Conservation (phyloP, 2,888 invertebrate genomes). For the Pterostichus madidus region DNA sequence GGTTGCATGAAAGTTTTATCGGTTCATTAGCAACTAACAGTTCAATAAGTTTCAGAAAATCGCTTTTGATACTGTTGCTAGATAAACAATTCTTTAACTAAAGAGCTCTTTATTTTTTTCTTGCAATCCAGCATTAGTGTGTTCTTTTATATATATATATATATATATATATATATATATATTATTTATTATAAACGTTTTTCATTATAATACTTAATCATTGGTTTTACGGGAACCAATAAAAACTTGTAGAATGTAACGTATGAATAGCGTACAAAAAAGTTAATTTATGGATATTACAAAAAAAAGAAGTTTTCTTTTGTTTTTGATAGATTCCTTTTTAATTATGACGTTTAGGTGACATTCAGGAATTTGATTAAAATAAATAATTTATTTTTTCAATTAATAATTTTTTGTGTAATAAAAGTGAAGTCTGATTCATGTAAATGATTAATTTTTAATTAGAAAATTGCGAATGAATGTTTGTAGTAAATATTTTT, state of each 20-base stretch:
- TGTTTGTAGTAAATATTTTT: too few relatives aligned
- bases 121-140: too few relatives aligned
- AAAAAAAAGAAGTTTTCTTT: conserved; percentile 17
- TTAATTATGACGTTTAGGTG: conserved; percentile 38
- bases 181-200: not conserved
- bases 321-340: conserved; percentile 16
- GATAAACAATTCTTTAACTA: too few relatives aligned
- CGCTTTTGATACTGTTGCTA: too few relatives aligned
- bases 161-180: too few relatives aligned
- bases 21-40: too few relatives aligned
- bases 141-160: too few relatives aligned
- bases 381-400: conserved; percentile 23
- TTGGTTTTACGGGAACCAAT: not conserved
- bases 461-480: not conserved
- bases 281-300: not conserved
- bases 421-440: not conserved
- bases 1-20: too few relatives aligned
- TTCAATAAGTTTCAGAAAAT: too few relatives aligned
- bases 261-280: not conserved
- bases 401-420: not conserved
- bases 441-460: not conserved
- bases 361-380: conserved; percentile 21
- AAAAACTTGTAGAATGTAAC: conserved; percentile 36
- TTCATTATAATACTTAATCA: not conserved
- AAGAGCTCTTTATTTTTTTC: too few relatives aligned